These are phyloP conservation scores for Agriotes lineatus DNA, from an alignment of 2,888 invertebrate genomes.

Conservation along the genomic window DNA sequence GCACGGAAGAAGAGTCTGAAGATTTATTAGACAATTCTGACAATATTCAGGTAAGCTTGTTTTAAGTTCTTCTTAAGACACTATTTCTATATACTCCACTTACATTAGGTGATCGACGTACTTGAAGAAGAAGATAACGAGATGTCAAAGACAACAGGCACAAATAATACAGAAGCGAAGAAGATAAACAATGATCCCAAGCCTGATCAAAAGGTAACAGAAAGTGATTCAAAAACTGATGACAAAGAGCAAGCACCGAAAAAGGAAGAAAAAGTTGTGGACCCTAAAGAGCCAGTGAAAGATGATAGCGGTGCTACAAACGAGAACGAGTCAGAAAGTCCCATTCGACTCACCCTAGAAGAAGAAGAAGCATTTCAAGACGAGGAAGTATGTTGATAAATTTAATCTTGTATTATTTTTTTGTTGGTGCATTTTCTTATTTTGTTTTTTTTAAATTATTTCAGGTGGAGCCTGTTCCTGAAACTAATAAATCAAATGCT, in stretches of 20 bases:
- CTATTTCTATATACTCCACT: background rate
- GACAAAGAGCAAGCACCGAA: background rate
- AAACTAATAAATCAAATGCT: background rate
- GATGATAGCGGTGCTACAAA: conserved; percentile 46
- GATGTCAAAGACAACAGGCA: background rate
- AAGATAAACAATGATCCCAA: background rate
- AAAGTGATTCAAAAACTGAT: background rate
- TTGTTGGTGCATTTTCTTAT: background rate
- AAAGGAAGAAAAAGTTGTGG: background rate
- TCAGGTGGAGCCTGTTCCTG: conserved; percentile 2
- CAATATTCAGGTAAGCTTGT: background rate
- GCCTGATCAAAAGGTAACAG: background rate
- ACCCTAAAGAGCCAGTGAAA: conserved; percentile 24
- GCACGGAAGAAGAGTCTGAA: conserved; percentile 1
- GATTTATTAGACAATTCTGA: conserved; percentile 15
- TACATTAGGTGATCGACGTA: background rate
- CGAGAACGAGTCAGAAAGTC: conserved; percentile 43
- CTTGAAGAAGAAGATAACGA: background rate
- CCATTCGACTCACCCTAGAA: conserved; percentile 59
- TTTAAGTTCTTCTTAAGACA: background rate
- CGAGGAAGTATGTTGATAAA: conserved; percentile 49
- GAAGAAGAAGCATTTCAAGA: conserved; percentile 60
- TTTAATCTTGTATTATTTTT: too few relatives aligned
- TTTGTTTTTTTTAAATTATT: background rate
- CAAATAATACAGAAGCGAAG: background rate